Evolutionary conservation across 2,797 vertebrate species (phyloP).

Genomic region (Dryobates pubescens): DNA sequence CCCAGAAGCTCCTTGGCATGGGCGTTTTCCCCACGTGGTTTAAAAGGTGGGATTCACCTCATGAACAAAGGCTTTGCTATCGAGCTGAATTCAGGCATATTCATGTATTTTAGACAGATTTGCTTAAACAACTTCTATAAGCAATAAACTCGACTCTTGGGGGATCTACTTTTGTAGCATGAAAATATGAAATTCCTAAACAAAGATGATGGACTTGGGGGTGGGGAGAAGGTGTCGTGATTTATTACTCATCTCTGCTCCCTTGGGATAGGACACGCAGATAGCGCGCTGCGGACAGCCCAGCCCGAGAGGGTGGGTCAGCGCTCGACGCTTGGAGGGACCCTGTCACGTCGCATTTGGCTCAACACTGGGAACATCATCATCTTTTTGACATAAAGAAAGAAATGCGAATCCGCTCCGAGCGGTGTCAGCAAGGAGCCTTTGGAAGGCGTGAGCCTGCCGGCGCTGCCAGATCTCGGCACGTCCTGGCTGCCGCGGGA

Average conservation of each 20-base stretch:
- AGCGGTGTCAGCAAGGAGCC: neutral
- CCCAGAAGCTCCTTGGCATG: neutral
- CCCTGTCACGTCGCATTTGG: neutral
- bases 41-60: neutral
- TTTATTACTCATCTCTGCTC: neutral
- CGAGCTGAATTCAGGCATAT: neutral
- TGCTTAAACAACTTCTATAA: neutral
- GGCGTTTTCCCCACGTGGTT: rapidly evolving
- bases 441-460: neutral
- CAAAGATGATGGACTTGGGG: neutral
- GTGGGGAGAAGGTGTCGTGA: neutral
- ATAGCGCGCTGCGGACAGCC: neutral
- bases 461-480: neutral
- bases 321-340: neutral
- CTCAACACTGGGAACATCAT: neutral
- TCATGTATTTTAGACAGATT: neutral
- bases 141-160: neutral
- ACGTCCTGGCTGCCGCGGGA: neutral
- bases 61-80: neutral
- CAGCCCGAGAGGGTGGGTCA: neutral
- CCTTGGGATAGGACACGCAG: neutral
- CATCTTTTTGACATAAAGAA: conserved; percentile 23
- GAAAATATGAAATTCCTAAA: neutral
- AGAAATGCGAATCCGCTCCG: neutral
- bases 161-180: neutral